Base-by-base conservation (phyloP, 2,888 invertebrate genomes). In the Thysanoteuthis rhombus region DNA sequence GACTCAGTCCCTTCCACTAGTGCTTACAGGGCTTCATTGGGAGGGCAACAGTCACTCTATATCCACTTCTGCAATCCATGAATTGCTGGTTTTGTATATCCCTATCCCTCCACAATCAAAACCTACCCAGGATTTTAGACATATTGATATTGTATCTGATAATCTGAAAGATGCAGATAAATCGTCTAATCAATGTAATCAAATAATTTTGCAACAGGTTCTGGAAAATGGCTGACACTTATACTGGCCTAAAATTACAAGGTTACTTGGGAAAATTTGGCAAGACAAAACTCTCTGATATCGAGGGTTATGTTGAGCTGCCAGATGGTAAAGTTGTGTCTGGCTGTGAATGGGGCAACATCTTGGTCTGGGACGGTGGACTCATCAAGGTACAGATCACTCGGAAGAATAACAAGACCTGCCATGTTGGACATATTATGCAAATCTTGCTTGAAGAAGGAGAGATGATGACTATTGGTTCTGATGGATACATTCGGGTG, bases 201-300 rank as follows among this genome's bases (percentile, higher is more conserved):
- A n/a, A n/a, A n/a, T 58, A 75, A 3, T 92, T 90, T 95, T 47
- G 92, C 94, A 94, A 98, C 47, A 98, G 98, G 97, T 99, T 99
- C 97, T 99, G 99, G 99, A 99, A 98, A 97, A 99, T 99, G 98
- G 98, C 98, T 0, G 97, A 98, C 94, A 99, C 99, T 0, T 99
- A 99, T 96, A 99, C 99, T 0, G 99, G 99, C 0, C 97, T 99
- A 0, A 99, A 99, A 97, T 97, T 99, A 19, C 98, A 99, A 97
- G 98, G 99, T 1, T 98, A 98, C 96, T 97, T 98, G n/a, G 99
- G 99, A 0, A 98, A 98, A 96, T 99, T 99, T 97, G 99, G 99
- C 1, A 98, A 98, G 97, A 99, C 99, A 0, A 99, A 99, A 97
- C 98, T 99, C 95, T 98, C 98, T 90, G 99, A 99, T 96, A 98